phyloP scores from a whole-genome alignment of 35 echinoderm and acorn worm species.

The Anneissia japonica region DNA sequence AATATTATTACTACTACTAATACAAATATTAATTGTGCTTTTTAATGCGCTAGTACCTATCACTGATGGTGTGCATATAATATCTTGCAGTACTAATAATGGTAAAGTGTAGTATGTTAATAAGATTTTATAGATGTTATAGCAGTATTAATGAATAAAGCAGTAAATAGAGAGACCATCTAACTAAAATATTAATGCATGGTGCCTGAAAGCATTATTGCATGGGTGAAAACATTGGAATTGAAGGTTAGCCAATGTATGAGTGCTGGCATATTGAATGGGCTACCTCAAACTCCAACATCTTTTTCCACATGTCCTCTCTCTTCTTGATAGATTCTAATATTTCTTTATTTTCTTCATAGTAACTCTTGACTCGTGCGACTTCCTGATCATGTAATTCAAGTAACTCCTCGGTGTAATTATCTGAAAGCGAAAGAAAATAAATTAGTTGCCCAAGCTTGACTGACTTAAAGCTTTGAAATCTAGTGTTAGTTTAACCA shows the following conservation, averaged over 20 bases:
- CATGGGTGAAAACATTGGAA: slow-evolving; percentile 42
- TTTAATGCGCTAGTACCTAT: too few species aligned
- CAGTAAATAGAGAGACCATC: too few species aligned
- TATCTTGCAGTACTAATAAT: too few species aligned
- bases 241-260: slow-evolving; percentile 20
- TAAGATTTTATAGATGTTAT: too few species aligned
- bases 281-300: slow-evolving; percentile 98
- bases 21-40: too few species aligned
- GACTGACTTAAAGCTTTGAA: too few species aligned
- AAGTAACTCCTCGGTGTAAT: slow-evolving; percentile 78
- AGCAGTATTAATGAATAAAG: too few species aligned
- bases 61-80: too few species aligned
- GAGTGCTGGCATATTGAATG: neutral
- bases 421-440: slow-evolving; percentile 37
- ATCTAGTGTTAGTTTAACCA: too few species aligned
- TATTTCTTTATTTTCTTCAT: slow-evolving; percentile 77
- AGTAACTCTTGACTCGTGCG: slow-evolving; percentile 52
- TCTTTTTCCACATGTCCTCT: slow-evolving; percentile 98
- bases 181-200: neutral
- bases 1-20: too few species aligned
- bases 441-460: too few species aligned
- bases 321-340: slow-evolving; percentile 73
- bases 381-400: slow-evolving; percentile 75
- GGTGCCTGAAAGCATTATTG: neutral
- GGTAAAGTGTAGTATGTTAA: too few species aligned